phyloP scores from a whole-genome alignment of 2,888 invertebrate species.

The Prosopocoilus inquinatus region DNA sequence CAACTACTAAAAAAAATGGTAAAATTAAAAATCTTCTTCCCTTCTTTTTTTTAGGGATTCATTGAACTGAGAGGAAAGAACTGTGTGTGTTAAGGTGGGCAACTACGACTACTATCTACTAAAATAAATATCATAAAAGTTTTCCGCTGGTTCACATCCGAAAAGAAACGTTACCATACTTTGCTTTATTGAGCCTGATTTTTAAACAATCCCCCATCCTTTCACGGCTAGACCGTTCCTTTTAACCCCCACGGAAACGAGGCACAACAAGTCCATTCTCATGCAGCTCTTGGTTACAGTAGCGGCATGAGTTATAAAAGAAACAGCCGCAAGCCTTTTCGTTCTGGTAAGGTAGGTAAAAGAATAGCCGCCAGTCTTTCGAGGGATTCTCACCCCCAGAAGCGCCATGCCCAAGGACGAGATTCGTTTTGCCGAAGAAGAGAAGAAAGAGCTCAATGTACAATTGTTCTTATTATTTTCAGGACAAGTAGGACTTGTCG shows the following conservation, averaged over 20 bases:
- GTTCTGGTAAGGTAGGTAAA: slow-evolving; percentile 19
- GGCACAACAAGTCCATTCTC: slow-evolving; percentile 14
- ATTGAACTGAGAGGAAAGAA: too few relatives aligned
- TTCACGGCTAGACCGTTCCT: slow-evolving; percentile 30
- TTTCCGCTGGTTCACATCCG: slow-evolving; percentile 46
- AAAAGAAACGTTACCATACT: slow-evolving; percentile 48
- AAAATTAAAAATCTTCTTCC: too few relatives aligned
- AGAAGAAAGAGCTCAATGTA: not conserved
- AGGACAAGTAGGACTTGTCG: slow-evolving; percentile 12
- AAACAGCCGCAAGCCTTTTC: slow-evolving; percentile 32
- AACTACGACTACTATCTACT: not conserved
- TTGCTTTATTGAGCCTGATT: slow-evolving; percentile 48
- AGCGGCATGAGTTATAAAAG: slow-evolving; percentile 31
- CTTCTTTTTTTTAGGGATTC: too few relatives aligned
- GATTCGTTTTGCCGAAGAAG: not conserved
- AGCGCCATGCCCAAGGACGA: not conserved
- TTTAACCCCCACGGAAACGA: slow-evolving; percentile 7
- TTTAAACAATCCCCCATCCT: slow-evolving; percentile 37
- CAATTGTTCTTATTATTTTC: slow-evolving; percentile 14
- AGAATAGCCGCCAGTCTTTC: not conserved
- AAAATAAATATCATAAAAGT: slow-evolving; percentile 31
- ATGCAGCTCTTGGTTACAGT: slow-evolving; percentile 23
- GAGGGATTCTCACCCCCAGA: not conserved
- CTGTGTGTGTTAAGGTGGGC: too few relatives aligned
- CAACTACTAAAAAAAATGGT: too few relatives aligned